Conservation (phyloP, 92 coral and sea anemone species). For the Paragorgia papillata region DNA sequence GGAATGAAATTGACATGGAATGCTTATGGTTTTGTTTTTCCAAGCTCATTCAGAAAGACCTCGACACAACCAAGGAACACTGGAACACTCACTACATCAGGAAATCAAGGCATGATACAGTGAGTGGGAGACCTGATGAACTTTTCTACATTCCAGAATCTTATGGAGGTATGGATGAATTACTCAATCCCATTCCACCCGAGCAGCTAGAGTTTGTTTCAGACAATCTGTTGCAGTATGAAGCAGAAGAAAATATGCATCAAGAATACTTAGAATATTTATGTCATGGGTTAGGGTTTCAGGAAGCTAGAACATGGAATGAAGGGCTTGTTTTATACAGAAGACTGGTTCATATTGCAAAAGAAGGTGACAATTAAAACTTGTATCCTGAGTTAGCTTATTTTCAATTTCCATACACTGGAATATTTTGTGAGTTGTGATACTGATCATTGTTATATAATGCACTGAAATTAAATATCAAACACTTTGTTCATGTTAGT, state of each 20-base stretch:
- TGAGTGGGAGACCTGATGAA: conserved; percentile 73
- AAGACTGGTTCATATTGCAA: conserved; percentile 52
- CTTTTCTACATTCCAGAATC: conserved; percentile 64
- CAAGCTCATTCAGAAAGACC: conserved; percentile 58
- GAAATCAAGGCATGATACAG: conserved; percentile 57
- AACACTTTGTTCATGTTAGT: no score
- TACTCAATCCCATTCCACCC: conserved; percentile 54
- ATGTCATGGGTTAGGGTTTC: conserved; percentile 48
- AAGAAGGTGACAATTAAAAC: conserved; percentile 22
- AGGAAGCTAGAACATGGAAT: conserved; percentile 48
- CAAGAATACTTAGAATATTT: conserved; percentile 66
- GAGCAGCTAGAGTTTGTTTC: conserved; percentile 59
- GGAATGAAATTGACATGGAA: no score
- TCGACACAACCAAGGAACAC: conserved; percentile 49
- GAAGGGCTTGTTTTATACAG: conserved; percentile 55
- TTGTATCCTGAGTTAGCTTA: no score
- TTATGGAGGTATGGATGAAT: conserved; percentile 65
- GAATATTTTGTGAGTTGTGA: no score
- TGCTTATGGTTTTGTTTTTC: conserved; percentile 58
- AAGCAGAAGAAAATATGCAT: no score
- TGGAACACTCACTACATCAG: conserved; percentile 68
- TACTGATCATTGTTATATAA: no score
- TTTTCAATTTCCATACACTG: no score
- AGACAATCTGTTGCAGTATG: conserved; percentile 43
- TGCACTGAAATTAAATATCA: no score